phyloP scores from a whole-genome alignment of 1,140 invertebrate species.

The Pseudomyrmex concolor region DNA sequence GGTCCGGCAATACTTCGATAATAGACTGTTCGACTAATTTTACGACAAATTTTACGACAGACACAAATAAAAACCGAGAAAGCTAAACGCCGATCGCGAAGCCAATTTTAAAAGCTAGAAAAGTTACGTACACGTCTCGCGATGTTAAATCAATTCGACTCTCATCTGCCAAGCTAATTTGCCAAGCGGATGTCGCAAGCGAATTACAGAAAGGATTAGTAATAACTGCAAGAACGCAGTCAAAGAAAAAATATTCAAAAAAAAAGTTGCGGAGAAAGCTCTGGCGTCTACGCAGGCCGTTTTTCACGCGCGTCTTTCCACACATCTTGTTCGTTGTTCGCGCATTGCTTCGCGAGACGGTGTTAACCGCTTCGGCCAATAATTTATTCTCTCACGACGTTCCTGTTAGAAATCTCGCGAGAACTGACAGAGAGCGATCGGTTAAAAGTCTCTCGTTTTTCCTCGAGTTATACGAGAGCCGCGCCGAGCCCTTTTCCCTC shows the following conservation, averaged over 20 bases:
- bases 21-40: slow-evolving; percentile 49
- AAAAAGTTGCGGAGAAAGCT: not conserved
- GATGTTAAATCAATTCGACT: not conserved
- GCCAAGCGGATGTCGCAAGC: not conserved
- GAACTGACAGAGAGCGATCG: slow-evolving; percentile 15
- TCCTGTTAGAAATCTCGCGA: slow-evolving; percentile 10
- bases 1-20: slow-evolving; percentile 41
- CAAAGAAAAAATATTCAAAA: not conserved
- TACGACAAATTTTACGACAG: not conserved
- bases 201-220: not conserved
- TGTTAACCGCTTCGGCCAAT: slow-evolving; percentile 31
- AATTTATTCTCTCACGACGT: slow-evolving; percentile 15
- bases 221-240: not conserved
- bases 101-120: not conserved
- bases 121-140: not conserved
- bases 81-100: not conserved
- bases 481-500: slow-evolving; percentile 10
- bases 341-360: not conserved
- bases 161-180: too few relatives aligned
- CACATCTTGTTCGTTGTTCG: not conserved
- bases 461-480: too few relatives aligned
- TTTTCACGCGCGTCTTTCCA: not conserved
- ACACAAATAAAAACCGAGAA: slow-evolving; percentile 1
- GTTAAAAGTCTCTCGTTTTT: not conserved
- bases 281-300: not conserved